Evolutionary conservation across 2,888 invertebrate species (phyloP).

Genomic region (Eristalis arbustorum): DNA sequence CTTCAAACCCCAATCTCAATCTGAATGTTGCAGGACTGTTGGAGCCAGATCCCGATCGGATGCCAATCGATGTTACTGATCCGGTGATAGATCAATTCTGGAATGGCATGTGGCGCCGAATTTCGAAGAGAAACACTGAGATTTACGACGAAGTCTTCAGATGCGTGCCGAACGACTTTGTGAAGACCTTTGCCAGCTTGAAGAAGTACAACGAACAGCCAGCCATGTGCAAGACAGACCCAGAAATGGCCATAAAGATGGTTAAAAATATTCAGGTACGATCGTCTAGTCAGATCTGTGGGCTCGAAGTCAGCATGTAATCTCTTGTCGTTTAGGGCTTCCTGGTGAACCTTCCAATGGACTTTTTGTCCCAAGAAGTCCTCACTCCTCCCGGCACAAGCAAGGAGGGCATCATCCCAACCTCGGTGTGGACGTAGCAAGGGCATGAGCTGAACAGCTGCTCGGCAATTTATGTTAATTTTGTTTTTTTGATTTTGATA

Average conservation of each 20-base stretch:
- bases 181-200: slow-evolving; percentile 89
- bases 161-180: slow-evolving; percentile 92
- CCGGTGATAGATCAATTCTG: slow-evolving; percentile 92
- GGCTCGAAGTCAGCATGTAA: neutral
- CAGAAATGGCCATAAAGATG: slow-evolving; percentile 86
- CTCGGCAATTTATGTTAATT: neutral
- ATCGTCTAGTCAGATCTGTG: neutral
- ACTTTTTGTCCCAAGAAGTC: slow-evolving; percentile 93
- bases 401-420: slow-evolving; percentile 96
- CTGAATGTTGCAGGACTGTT: slow-evolving; percentile 79
- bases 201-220: slow-evolving; percentile 88
- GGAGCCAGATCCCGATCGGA: slow-evolving; percentile 80
- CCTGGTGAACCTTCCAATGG: slow-evolving; percentile 92
- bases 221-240: slow-evolving; percentile 87
- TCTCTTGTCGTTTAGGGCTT: slow-evolving; percentile 83
- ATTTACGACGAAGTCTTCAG: slow-evolving; percentile 96
- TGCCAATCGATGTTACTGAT: slow-evolving; percentile 86
- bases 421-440: slow-evolving; percentile 91
- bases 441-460: neutral
- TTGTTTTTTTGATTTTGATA: neutral
- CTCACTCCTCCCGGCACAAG: slow-evolving; percentile 91
- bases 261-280: slow-evolving; percentile 87
- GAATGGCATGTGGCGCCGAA: slow-evolving; percentile 89
- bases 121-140: slow-evolving; percentile 90
- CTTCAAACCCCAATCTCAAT: neutral